Conservation (phyloP, 2,888 invertebrate genomes). For the Ischnus inquisitorius region DNA sequence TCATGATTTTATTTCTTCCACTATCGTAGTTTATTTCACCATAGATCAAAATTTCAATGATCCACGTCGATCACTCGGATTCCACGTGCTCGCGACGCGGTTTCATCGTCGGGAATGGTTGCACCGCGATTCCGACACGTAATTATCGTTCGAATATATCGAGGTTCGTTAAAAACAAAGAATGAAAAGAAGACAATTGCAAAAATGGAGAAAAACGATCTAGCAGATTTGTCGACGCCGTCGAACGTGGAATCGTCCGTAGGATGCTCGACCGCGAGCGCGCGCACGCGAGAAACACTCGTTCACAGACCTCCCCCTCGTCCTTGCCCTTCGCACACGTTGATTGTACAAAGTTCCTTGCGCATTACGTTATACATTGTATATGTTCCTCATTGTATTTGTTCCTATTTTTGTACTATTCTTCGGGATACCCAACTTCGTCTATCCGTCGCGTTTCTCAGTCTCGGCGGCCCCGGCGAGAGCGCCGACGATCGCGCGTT, state of each 20-base stretch:
- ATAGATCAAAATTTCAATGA: too few relatives aligned
- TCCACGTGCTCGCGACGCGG: not conserved
- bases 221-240: slow-evolving; percentile 14
- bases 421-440: slow-evolving; percentile 42
- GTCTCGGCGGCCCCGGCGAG: slow-evolving; percentile 17
- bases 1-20: too few relatives aligned
- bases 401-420: slow-evolving; percentile 82
- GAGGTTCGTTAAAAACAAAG: slow-evolving; percentile 4
- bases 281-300: slow-evolving; percentile 65
- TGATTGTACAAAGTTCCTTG: slow-evolving; percentile 81
- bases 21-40: too few relatives aligned
- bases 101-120: not conserved
- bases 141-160: slow-evolving; percentile 36
- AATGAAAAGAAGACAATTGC: not conserved
- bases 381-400: slow-evolving; percentile 82
- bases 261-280: slow-evolving; percentile 33
- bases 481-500: slow-evolving; percentile 18
- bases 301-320: slow-evolving; percentile 11
- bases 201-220: not conserved
- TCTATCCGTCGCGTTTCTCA: slow-evolving; percentile 30
- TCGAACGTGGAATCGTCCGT: slow-evolving; percentile 47
- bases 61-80: not conserved
- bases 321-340: slow-evolving; percentile 60
- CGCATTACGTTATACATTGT: slow-evolving; percentile 78
- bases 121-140: not conserved